These are phyloP conservation scores for Fistularia tabacaria DNA, from an alignment of 2,797 vertebrate genomes.

Conservation along the genomic window DNA sequence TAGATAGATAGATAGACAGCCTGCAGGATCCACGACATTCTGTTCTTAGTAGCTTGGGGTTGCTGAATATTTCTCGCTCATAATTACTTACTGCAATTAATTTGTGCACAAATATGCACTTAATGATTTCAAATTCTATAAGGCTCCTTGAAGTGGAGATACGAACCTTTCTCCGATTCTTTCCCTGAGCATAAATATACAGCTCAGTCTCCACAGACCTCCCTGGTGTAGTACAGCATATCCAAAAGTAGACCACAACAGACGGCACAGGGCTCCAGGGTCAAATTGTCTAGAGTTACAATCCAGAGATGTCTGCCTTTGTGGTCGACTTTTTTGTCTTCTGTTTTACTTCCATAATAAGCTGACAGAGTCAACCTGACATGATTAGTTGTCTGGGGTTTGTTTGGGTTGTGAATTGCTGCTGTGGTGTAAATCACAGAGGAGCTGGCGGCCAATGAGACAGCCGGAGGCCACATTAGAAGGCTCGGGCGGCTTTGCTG, in stretches of 20 bases:
- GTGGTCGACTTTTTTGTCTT: slow-evolving; percentile 37
- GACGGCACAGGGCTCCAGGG: slow-evolving; percentile 18
- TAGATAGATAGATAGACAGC: no score
- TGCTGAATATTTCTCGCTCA: no score
- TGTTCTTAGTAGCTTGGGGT: no score
- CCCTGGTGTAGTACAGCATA: slow-evolving; percentile 12
- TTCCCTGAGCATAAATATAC: slow-evolving; percentile 9
- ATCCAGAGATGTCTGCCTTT: slow-evolving; percentile 27
- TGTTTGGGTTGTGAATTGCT: slow-evolving; percentile 56
- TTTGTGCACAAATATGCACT: no score
- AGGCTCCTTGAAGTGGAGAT: neutral
- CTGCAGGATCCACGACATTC: no score
- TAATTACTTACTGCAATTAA: no score
- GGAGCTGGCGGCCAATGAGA: slow-evolving; percentile 53
- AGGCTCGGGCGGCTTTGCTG: slow-evolving; percentile 26
- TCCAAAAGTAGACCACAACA: slow-evolving; percentile 26
- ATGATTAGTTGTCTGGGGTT: slow-evolving; percentile 58
- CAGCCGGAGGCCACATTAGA: slow-evolving; percentile 65
- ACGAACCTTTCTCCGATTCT: slow-evolving; percentile 3
- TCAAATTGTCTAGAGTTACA: slow-evolving; percentile 28
- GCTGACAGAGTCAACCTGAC: slow-evolving; percentile 56
- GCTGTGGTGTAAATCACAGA: slow-evolving; percentile 63
- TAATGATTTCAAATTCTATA: neutral
- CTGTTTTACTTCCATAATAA: slow-evolving; percentile 50
- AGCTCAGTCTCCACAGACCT: slow-evolving; percentile 27